Percentiles rank a stretch among this genome's conserved stretches.
Conservation (phyloP, 2,113 vertebrate species). For the Malaclemys terrapin region DNA sequence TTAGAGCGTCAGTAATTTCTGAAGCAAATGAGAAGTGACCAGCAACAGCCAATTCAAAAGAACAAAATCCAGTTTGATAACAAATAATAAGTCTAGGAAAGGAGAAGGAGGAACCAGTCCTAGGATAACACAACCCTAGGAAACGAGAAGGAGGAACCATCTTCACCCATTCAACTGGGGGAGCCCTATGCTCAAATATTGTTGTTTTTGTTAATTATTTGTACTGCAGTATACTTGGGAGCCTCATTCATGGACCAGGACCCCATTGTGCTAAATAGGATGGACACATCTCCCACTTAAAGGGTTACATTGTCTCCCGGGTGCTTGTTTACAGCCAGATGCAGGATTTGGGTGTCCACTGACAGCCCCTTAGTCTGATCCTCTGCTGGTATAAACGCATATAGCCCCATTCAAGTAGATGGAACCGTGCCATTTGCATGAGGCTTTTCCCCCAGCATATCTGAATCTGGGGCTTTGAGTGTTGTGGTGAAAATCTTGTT, state of each 20-base stretch:
- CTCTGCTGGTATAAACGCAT: not conserved
- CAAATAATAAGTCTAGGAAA: not conserved
- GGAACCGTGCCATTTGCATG: not conserved
- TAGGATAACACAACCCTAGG: too few species aligned
- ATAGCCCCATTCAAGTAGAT: not conserved
- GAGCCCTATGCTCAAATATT: not conserved
- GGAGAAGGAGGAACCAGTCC: not conserved
- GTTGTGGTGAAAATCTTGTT: not conserved
- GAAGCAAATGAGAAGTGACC: conserved; percentile 18
- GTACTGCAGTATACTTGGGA: not conserved
- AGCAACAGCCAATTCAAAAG: not conserved
- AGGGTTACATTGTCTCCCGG: not conserved
- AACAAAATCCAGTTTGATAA: not conserved
- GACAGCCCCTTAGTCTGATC: not conserved
- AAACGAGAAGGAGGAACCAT: not conserved
- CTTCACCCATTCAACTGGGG: not conserved
- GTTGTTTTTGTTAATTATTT: not conserved
- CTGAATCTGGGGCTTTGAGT: too few species aligned
- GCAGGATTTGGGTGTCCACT: not conserved
- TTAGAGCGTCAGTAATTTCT: not conserved
- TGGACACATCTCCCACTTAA: not conserved
- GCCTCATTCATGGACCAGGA: not conserved
- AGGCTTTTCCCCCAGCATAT: not conserved
- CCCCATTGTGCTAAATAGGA: rapidly evolving
- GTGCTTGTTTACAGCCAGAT: not conserved